Percentiles rank a stretch among this genome's conserved stretches.
Evolutionary conservation across 2,797 vertebrate species (phyloP).

Genomic region (Poeciliopsis presidionis): DNA sequence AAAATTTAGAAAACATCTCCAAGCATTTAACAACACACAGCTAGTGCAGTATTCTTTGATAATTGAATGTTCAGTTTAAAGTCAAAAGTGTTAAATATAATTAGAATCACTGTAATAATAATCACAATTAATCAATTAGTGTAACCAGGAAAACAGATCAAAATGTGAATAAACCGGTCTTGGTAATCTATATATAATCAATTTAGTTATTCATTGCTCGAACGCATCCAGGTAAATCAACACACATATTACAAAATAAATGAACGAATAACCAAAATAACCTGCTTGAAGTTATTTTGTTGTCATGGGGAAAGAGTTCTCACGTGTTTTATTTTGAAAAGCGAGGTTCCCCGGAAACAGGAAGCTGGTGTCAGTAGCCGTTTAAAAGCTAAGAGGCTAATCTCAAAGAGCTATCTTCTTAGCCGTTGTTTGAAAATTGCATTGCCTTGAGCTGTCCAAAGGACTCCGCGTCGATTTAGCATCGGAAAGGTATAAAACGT

Average conservation of each 20-base stretch:
- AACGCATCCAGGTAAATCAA: background rate
- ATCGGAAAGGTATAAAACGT: conserved; percentile 25
- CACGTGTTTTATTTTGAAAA: conserved; percentile 59
- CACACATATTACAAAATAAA: background rate
- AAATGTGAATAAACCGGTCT: background rate
- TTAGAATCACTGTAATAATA: background rate
- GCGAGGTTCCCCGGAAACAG: conserved; percentile 26
- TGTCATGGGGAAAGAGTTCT: background rate
- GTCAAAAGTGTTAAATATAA: background rate
- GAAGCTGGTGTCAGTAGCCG: conserved; percentile 29
- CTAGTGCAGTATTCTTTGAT: background rate
- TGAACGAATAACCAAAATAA: background rate
- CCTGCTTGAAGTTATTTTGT: background rate
- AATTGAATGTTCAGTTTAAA: background rate
- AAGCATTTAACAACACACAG: background rate
- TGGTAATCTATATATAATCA: background rate
- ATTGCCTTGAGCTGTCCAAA: background rate
- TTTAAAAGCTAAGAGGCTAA: conserved; percentile 41
- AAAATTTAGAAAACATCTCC: background rate
- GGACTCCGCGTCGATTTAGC: background rate
- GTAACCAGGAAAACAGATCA: background rate
- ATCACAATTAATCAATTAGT: background rate
- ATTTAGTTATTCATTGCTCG: background rate
- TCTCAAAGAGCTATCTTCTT: background rate
- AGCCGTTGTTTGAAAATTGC: background rate